Evolutionary conservation across 2,888 invertebrate genomes (phyloP).

Genomic region (Drosophila sordidapex): DNA sequence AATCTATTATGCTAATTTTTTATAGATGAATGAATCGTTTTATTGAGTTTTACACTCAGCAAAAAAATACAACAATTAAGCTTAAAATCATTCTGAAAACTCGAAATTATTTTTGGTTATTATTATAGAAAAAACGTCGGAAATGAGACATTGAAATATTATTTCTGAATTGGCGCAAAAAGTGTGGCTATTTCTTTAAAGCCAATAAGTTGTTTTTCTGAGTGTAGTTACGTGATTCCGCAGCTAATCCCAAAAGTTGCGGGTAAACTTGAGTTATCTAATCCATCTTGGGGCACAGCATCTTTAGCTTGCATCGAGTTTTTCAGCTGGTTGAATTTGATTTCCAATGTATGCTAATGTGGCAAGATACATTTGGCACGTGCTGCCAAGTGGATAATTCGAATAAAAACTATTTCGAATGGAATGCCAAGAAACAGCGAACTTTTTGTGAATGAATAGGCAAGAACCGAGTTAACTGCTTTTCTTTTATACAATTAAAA

Average conservation of each 20-base stretch:
- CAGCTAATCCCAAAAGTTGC: neutral
- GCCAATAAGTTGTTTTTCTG: neutral
- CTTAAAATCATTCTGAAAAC: neutral
- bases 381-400: neutral
- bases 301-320: neutral
- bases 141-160: neutral
- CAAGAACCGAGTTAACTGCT: neutral
- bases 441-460: neutral
- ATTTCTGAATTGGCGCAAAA: neutral
- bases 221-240: neutral
- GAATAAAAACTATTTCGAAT: neutral
- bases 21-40: neutral
- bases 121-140: neutral
- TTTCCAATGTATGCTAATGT: neutral
- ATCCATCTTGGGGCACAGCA: neutral
- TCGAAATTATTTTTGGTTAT: neutral
- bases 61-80: neutral
- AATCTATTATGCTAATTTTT: neutral
- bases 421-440: neutral
- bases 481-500: neutral
- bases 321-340: neutral
- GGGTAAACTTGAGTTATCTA: neutral
- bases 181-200: neutral
- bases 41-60: neutral
- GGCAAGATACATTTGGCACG: constrained; percentile 4